Base-by-base conservation (phyloP, 2,797 vertebrate genomes). In the Gorsachius magnificus region DNA sequence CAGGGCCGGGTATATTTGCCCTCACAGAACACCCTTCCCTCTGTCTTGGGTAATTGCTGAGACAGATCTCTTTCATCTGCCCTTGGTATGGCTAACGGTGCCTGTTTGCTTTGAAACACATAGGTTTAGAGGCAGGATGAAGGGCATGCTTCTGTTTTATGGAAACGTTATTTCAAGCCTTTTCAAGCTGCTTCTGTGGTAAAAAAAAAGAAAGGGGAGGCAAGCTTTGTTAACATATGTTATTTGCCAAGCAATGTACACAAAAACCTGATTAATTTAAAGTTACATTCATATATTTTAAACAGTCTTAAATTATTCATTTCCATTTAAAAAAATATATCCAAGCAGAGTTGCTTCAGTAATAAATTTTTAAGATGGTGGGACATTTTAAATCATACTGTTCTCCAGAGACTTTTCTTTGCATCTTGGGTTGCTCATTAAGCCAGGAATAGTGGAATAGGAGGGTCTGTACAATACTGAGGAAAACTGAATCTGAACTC, bases 281-380 rank as follows among this genome's bases (percentile, higher is more conserved):
- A 93, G 91, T 92, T 91, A 80, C 87, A 89, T 86, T 96, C 90
- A 78, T 93, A 80, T 95, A 86, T 95, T 95, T 96, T 95, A 93
- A 95, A 83, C 57, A 94, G 66, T 35, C 54, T 89, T 96, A 96
- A 97, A 97, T 96, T 97, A 97, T 97, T 97, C 8, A 96, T 94
- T 90, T 70, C 87, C 66, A 77, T 95, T 96, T 94, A 17, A 77
- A 94, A 93, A 92, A 93, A 92, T 87, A 94, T 89, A 95, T 91
- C 69, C 79, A 78, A 92, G 71, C 82, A 80, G 50, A 83, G 83
- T 93, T 90, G 87, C 87, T 90, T 95, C 61, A 83, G 83, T 74
- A 83, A 95, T 97, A 87, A 89, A 96, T 97, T 94, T 97, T 96
- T 96, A 83, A 96, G 87, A 68, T 51, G 53, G 19, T 92, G 83